Evolutionary conservation across 2,797 vertebrate species (phyloP), one percentile per base, ranked within the genome.

Genomic region (Parotocinclus haroldoi): DNA sequence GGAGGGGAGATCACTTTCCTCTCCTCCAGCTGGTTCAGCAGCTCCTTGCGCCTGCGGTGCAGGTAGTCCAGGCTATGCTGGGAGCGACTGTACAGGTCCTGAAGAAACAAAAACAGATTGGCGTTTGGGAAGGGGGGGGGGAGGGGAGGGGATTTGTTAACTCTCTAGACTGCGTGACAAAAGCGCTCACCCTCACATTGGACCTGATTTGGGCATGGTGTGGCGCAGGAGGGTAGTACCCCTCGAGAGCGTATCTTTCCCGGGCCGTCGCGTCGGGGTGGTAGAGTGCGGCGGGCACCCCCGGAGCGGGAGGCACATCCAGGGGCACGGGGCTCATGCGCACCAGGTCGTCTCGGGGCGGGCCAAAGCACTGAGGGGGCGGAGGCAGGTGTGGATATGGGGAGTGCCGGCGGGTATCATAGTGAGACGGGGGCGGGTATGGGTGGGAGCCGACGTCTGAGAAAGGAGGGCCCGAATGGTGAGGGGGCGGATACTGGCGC

Each of bases 1-100:
- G 95, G 96, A 9, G 97, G 96, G 10, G 97, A 98, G 79, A 98
- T 95, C 55, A 98, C 94, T 76, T 96, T 96, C 75, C 96, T 93
- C 81, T 98, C 96, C 81, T 98, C 96, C 9, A 99, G 83, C 69
- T 99, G 96, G 55, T 95, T 94, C 88, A 99, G 90, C 64, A 99
- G 91, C 85, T 99, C 97, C 75, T 96, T 96, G 1, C 96, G 91
- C 40, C 97, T 89, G 37, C 93, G 89, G 83, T 99, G 96, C 69
- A 99, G 87, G 67, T 98, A 96, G 59, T 96, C 96, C 64, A 99
- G 87, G 78, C 94, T 98, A 67, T 90, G 91, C 80, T 96, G 95
- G 18, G 92, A 82, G 48, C 86, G 27, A 3, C 84, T 79, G 61
- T 90, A 94, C 13, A 87, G 83, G 5, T 94, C 93, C 92, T 94